A percentile compares a stretch with the other conserved stretches of the same genome.
These are phyloP conservation scores for Denticeps clupeoides DNA, from an alignment of 2,797 vertebrate genomes.

Conservation along the genomic window DNA sequence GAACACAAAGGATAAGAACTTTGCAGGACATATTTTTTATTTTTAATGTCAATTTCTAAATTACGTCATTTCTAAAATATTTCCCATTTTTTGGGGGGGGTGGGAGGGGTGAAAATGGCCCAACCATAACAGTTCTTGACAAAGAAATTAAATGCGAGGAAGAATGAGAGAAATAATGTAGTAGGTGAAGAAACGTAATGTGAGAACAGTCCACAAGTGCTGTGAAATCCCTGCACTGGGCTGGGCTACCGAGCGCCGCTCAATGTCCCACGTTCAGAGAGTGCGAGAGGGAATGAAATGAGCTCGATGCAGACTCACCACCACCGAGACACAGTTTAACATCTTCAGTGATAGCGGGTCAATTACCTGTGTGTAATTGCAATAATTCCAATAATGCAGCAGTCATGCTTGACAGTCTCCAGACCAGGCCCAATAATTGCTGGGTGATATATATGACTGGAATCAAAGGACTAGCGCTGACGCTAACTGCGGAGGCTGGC, in stretches of 20 bases:
- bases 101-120: no score
- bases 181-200: no score
- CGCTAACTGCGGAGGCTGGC: slow-evolving; percentile 24
- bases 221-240: no score
- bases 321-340: slow-evolving; percentile 58
- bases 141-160: no score
- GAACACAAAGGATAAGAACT: no score
- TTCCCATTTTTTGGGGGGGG: no score
- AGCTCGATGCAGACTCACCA: slow-evolving; percentile 44
- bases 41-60: no score
- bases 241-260: background rate
- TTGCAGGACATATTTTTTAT: no score
- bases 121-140: no score
- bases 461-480: slow-evolving; percentile 46
- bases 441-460: slow-evolving; percentile 65
- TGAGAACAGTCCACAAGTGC: no score
- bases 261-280: background rate
- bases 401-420: slow-evolving; percentile 68
- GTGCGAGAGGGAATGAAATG: slow-evolving; percentile 43
- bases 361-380: slow-evolving; percentile 72
- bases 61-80: no score
- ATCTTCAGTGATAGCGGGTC: slow-evolving; percentile 62
- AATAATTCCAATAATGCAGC: slow-evolving; percentile 64
- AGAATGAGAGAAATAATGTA: no score
- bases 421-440: slow-evolving; percentile 66